These are phyloP conservation scores for Acheta domesticus DNA, from an alignment of 2,888 invertebrate genomes.

Conservation along the genomic window DNA sequence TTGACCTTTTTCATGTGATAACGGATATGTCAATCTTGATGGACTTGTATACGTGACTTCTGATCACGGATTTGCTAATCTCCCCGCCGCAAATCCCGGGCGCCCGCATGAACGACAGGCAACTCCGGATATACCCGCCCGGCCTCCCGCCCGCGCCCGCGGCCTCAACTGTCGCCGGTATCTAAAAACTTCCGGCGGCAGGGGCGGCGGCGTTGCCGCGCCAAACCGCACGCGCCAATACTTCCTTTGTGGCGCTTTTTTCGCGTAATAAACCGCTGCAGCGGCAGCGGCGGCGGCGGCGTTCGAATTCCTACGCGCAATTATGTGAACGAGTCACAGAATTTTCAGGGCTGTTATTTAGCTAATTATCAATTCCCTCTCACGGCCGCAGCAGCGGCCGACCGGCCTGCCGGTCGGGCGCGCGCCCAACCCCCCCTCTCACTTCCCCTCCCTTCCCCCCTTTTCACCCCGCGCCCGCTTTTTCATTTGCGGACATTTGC, in stretches of 20 bases:
- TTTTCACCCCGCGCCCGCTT: background rate
- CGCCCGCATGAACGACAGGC: no score
- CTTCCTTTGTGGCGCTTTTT: background rate
- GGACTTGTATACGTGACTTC: no score
- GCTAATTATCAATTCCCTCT: constrained; percentile 8
- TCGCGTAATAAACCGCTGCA: constrained; percentile 6
- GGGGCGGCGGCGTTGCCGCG: constrained; percentile 3
- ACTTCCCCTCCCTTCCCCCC: background rate
- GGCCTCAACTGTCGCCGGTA: background rate
- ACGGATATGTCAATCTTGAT: no score
- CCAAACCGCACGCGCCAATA: background rate
- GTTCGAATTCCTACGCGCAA: constrained; percentile 18
- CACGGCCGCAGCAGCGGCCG: background rate
- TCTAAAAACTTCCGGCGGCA: background rate
- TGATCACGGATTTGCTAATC: no score
- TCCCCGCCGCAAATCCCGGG: no score
- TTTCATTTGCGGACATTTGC: constrained; percentile 11
- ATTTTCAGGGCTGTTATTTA: constrained; percentile 18
- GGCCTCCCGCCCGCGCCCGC: no score
- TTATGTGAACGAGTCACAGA: constrained; percentile 11
- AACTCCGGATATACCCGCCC: no score
- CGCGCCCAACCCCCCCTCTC: background rate
- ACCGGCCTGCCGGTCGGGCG: no score
- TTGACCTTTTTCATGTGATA: no score
- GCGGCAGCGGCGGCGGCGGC: background rate